Conservation (phyloP, 2,888 invertebrate genomes). For the Tenthredo livida region DNA sequence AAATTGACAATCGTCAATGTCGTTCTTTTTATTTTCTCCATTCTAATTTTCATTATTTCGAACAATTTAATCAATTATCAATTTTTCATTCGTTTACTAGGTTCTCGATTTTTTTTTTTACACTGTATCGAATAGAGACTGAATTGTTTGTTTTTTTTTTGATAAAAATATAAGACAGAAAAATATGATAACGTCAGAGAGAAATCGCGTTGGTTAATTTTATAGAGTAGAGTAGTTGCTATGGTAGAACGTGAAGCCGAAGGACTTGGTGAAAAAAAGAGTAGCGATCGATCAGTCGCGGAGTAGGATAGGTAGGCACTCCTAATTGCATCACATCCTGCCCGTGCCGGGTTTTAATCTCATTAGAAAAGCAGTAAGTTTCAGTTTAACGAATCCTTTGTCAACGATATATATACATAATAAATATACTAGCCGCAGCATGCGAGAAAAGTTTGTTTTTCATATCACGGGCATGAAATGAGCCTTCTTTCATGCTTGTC, state of each 20-base stretch:
- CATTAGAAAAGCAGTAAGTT: slow-evolving; percentile 7
- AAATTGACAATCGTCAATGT: not conserved
- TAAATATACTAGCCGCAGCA: not conserved
- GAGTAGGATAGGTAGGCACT: not conserved
- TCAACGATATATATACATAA: not conserved
- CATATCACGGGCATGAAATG: too few species aligned
- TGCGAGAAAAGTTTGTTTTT: not conserved
- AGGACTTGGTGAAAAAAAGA: not conserved
- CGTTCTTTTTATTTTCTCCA: not conserved
- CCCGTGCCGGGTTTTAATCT: not conserved
- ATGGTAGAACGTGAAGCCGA: not conserved
- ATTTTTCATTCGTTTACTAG: too few species aligned
- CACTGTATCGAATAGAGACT: too few species aligned
- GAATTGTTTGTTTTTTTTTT: too few species aligned
- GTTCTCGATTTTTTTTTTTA: too few species aligned
- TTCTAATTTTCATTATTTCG: not conserved
- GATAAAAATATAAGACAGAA: not conserved
- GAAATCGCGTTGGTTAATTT: not conserved
- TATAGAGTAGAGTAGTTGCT: not conserved
- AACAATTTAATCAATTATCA: too few species aligned
- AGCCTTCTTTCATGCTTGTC: too few species aligned
- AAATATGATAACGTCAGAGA: not conserved
- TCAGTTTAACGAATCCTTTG: slow-evolving; percentile 10
- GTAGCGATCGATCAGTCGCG: not conserved
- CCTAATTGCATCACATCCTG: slow-evolving; percentile 1